Evolutionary conservation across 2,888 invertebrate genomes (phyloP), one percentile per base, ranked within the genome.

Genomic region (Emmelina monodactyla): DNA sequence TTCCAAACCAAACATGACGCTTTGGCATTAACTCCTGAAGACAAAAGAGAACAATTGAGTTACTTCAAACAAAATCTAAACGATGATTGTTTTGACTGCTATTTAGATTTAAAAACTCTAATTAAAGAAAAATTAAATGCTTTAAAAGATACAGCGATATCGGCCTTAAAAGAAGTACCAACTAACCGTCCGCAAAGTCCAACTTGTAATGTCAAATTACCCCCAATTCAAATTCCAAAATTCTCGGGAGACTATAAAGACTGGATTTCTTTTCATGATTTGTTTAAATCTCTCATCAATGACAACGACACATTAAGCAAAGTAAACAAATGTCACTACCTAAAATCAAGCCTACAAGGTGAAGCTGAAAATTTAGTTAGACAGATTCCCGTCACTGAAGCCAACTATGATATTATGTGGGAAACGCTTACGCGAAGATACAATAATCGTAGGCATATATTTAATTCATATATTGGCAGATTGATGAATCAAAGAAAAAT

Each of bases 251-350:
- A 25, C 4, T 50, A 46, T 31, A 39, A 42, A 3, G 42, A 50
- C 12, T 48, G 42, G 43, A 40, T 40, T 15, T 37, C 43, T 0
- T 47, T 45, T 22, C 22, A 44, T 15, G 49, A 47, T 32, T 37
- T 43, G 32, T 45, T 45, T 35, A 2, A 13, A 5, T 42, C 45
- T n/a, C 11, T 44, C 4, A n/a, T 28, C 7, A 5, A 28, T 11
- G 19, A 19, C 19, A 28, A 28, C 28, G n/a, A 6, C 7, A 9
- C 28, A 6, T n/a, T 28, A 4, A 28, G 28, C 28, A 28, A 28
- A 6, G 47, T 47, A 3, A 44, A 48, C 31, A 50, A 45, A 31
- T 16, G 47, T 7, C 46, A 47, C 12, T 49, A 50, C 28, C 30
- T 50, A 22, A 50, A 50, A 15, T 28, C 34, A 3, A 44, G 32